Evolutionary conservation across 2,797 vertebrate species (phyloP), one percentile per base, ranked within the genome.

Genomic region (Echeneis naucrates): DNA sequence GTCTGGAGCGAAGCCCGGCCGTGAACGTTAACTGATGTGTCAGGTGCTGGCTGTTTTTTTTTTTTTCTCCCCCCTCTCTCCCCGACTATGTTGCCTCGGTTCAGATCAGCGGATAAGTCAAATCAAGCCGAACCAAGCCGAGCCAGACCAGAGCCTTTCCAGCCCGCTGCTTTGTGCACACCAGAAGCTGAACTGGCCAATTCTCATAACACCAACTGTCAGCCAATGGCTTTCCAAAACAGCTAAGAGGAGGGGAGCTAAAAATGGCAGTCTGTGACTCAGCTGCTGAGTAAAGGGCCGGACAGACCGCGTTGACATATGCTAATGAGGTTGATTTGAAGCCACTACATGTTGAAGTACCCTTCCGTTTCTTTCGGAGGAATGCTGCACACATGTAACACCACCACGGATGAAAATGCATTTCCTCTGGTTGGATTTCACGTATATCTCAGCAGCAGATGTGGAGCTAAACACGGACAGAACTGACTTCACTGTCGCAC

Each of bases 1-100:
- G 74, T 65, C 77, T 87, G 84, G 87, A 89, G 72, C 78, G 38
- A 65, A 71, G 70, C 85, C 89, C 75, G 63, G 80, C 80, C 63
- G 23, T 65, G 82, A 88, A 68, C 27, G 62, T 72, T 86, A 88
- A 90, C 88, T 62, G 53, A 83, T 85, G 83, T 88, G 87, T 91
- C 88, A 92, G 88, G 89, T 89, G 82, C 85, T 89, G 83, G 73
- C 40, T 24, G 84, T 84, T 64, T 83, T 74, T 63, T 64, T 44
- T 47, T 40, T 14, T 40, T 37, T 37, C 37, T 26, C 35, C 2
- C 19, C 11, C 21, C 17, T 2, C n/a, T 6, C 30, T 30, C 6
- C 30, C 30, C 74, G 51, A 68, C 78, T 56, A 68, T 80, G 82
- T 77, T 73, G 44, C 80, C 84, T 87, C 82, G 38, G 77, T 78